A percentile compares a stretch with the other conserved stretches of the same genome.
Conservation (phyloP, 2,797 vertebrate genomes). For the Cheirogaleus major region DNA sequence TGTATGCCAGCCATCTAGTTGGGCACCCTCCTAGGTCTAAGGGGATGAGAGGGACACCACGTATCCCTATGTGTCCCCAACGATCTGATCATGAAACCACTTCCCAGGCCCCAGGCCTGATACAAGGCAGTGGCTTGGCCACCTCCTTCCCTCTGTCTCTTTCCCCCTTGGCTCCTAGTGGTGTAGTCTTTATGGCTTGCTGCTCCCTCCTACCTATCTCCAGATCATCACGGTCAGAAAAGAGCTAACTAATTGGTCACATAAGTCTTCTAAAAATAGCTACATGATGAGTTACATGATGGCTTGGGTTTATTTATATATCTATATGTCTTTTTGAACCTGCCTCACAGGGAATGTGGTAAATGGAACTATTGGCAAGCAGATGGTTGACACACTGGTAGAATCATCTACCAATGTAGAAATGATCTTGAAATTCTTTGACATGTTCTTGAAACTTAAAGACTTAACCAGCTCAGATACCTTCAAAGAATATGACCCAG, state of each 20-base stretch:
- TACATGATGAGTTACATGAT: conserved; percentile 26
- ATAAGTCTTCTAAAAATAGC: conserved; percentile 43
- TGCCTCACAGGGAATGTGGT: conserved; percentile 95
- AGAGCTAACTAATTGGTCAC: conserved; percentile 26
- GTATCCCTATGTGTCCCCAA: conserved; percentile 31
- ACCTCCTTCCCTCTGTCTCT: not conserved
- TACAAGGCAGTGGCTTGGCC: not conserved
- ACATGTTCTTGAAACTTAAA: conserved; percentile 99
- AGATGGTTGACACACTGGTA: conserved; percentile 99
- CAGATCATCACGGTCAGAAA: conserved; percentile 43
- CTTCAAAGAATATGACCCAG: conserved; percentile 96
- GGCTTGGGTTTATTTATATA: conserved; percentile 62
- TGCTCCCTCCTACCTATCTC: conserved; percentile 45
- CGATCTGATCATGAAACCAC: conserved; percentile 1
- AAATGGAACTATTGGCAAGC: conserved; percentile 99
- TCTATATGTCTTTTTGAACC: conserved; percentile 76
- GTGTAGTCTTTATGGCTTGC: conserved; percentile 69
- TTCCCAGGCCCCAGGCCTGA: conserved; percentile 39
- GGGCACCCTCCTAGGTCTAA: conserved; percentile 62
- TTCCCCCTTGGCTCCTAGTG: conserved; percentile 46
- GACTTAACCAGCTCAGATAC: conserved; percentile 97
- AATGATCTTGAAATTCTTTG: conserved; percentile 99
- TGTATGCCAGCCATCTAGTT: conserved; percentile 76
- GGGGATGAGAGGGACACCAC: conserved; percentile 41
- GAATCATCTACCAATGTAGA: conserved; percentile 99